Base-by-base conservation (phyloP, 2,113 vertebrate genomes). In the Colius striatus region DNA sequence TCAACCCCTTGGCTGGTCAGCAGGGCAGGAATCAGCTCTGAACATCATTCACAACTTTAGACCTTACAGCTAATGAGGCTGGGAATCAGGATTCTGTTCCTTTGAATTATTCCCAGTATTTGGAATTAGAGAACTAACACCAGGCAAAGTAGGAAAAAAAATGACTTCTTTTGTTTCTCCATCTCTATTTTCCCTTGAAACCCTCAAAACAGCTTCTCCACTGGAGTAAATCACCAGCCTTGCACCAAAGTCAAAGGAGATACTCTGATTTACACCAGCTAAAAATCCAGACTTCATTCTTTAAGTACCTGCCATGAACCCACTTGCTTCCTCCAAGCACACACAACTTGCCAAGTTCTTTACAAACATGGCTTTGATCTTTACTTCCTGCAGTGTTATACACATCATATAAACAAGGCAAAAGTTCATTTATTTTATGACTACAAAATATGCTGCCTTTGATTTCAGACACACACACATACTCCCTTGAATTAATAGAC, bases 351-450 rank as follows among this genome's bases (percentile, higher is more conserved):
- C 91, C 87, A 82, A 94, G 70, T 79, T 78, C 76, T 78, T 61
- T 90, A 78, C 86, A 90, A 96, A 92, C 92, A 82, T 2, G 6
- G 62, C 70, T 96, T 94, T 88, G 86, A 86, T 92, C 83, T 66
- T 48, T 41, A 16, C 61, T 96, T 96, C 95, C 96, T 92, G 86
- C 65, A 43, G 16, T 84, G 84, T 92, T 94, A 70, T 92, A 36
- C 1, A 2, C 41, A 16, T 18, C 63, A 89, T 51, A 89, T 68
- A 92, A 95, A 95, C 92, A 93, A 9, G 5, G 54, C 20, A 30
- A 27, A 82, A 30, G 57, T 47, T 72, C 30, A 34, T 92, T 84
- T 94, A n/a, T 87, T 93, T 94, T 79, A 32, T 68, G 85, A 47
- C 25, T 68, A 21, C 25, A 72, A 87, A 96, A 81, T 75, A 68